These are phyloP conservation scores for Endomychus coccineus DNA, from an alignment of 2,888 invertebrate genomes.

Conservation along the genomic window DNA sequence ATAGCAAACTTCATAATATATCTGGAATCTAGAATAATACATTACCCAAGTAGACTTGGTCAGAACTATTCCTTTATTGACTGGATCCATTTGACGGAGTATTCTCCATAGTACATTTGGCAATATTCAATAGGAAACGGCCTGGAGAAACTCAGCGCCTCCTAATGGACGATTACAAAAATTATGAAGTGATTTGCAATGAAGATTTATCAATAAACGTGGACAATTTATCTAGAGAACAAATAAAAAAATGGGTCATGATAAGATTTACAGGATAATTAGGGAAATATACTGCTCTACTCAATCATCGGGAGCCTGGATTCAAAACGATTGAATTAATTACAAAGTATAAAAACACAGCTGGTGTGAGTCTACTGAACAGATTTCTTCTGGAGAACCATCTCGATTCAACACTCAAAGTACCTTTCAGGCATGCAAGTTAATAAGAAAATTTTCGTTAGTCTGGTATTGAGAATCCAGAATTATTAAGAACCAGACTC, in stretches of 20 bases:
- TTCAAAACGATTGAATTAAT: background rate
- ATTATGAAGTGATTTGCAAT: no score
- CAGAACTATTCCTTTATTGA: background rate
- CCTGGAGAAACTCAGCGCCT: slow-evolving; percentile 1
- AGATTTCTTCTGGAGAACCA: slow-evolving; percentile 4
- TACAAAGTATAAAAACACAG: background rate
- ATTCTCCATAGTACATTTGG: slow-evolving; percentile 1
- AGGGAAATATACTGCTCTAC: no score
- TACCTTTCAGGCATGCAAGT: slow-evolving; percentile 1
- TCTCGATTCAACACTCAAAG: background rate
- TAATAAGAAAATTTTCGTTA: slow-evolving; percentile 1
- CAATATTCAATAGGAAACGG: background rate
- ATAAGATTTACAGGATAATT: no score
- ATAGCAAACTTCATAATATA: slow-evolving; percentile 1
- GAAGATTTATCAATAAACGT: no score
- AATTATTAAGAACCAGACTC: slow-evolving; percentile 6
- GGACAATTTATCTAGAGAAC: no score
- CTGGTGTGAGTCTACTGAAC: background rate
- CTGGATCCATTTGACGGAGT: background rate
- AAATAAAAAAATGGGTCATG: no score
- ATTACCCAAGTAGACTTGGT: background rate
- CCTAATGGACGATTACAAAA: background rate
- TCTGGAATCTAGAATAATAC: background rate
- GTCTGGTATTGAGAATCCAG: slow-evolving; percentile 1
- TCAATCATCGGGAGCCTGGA: no score